phyloP scores from a whole-genome alignment of 2,113 vertebrate species.

The Prunella fulvescens region DNA sequence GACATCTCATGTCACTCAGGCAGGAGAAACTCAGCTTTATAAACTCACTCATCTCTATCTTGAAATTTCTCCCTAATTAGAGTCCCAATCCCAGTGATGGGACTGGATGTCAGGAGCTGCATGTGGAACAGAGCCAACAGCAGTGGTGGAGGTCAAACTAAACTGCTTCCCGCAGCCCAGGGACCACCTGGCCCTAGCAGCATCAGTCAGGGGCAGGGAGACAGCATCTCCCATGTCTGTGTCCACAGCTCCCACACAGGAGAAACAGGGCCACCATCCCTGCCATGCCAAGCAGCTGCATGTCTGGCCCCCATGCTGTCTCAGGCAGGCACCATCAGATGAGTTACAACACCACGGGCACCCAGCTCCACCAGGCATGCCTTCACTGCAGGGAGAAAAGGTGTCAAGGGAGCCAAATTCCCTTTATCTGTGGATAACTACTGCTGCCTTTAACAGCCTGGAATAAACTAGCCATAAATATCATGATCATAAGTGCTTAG shows the following conservation, averaged over 20 bases:
- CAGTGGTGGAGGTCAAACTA: neutral
- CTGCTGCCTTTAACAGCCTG: slow-evolving; percentile 58
- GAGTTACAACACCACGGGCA: neutral
- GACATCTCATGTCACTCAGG: slow-evolving; percentile 57
- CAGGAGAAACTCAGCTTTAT: slow-evolving; percentile 27
- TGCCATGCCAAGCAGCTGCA: fast-evolving
- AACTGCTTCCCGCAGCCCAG: neutral
- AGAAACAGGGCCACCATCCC: neutral
- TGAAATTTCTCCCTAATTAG: slow-evolving; percentile 60
- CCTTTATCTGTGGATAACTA: slow-evolving; percentile 56
- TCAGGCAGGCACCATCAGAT: neutral
- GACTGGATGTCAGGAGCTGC: neutral
- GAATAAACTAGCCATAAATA: slow-evolving; percentile 68
- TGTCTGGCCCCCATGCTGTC: fast-evolving
- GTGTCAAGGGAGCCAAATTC: slow-evolving; percentile 11
- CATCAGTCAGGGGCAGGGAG: neutral
- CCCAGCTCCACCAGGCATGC: neutral
- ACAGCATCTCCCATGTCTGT: neutral
- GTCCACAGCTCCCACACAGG: neutral
- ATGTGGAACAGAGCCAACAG: neutral
- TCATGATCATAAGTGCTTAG: slow-evolving; percentile 51
- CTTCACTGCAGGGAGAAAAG: neutral
- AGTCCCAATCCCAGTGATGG: neutral
- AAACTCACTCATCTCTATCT: slow-evolving; percentile 43
- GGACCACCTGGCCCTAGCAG: neutral